Base-by-base conservation (phyloP, 1,140 invertebrate genomes). In the Paraescarpia echinospica region DNA sequence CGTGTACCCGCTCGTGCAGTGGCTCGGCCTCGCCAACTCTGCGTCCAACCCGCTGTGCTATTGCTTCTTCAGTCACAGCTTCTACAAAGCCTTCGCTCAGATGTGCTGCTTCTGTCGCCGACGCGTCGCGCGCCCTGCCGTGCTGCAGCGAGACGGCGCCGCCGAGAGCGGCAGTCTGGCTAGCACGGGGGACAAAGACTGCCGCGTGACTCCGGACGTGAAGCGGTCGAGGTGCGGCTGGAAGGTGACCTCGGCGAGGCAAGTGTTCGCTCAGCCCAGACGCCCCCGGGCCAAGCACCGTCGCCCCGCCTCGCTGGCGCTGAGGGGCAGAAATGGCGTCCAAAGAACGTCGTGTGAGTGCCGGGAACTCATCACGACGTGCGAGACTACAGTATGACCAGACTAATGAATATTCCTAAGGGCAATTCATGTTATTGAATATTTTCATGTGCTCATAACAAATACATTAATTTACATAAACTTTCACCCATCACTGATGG, bases 11-110 rank as follows among this genome's bases (percentile, higher is more conserved):
- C 34, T 90, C 90, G 34, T 34, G 18, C 90, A 90, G 90, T 90
- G 90, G 90, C 90, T 90, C 34, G 90, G 34, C 14, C 90, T 90
- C 90, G 90, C 90, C 34, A 90, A 90, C 90, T 90, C 90, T 4
- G 34, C 90, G 18, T 90, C 90, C 34, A 90, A 90, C 90, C 90
- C 90, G 34, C 34, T 90, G 18, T 90, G 90, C 90, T 90, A 35
- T 31, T 90, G 90, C 1, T 33, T 90, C 90, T 41, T 90, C 90
- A 90, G 90, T 31, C 34, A 31, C 34, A 90, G 90, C 90, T 90
- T 77, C 59, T 77, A 27, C 22, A 77, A 77, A 18, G 59, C 59
- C 12, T 27, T 77, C 59, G 22, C 27, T 5, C 18, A 90, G 90
- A 41, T 90, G 59, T 77, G 59, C 27, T 77, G 59, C 59, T 77